These are phyloP conservation scores for Myotis davidii DNA, from an alignment of 2,113 vertebrate genomes.

Conservation along the genomic window DNA sequence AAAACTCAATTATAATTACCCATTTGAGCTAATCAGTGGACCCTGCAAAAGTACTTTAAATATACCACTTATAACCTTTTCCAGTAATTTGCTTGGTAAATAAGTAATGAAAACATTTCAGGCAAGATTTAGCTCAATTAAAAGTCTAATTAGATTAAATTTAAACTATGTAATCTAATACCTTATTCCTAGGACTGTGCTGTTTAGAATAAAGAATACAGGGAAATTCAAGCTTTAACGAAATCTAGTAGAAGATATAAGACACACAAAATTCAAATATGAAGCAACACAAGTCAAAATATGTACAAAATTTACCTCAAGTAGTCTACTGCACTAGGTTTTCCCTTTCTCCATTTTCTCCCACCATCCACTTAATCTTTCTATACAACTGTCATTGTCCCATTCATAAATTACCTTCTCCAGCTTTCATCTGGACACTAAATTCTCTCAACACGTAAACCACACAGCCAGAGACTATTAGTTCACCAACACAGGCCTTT, in stretches of 20 bases:
- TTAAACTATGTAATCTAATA: constrained; percentile 22
- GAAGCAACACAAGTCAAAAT: constrained; percentile 41
- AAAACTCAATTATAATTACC: constrained; percentile 7
- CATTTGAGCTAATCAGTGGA: neutral
- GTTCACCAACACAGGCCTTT: neutral
- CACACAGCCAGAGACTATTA: neutral
- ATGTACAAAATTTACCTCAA: neutral
- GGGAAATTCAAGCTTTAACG: constrained; percentile 22
- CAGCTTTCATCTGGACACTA: neutral
- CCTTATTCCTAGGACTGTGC: neutral
- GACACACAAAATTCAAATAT: constrained; percentile 15
- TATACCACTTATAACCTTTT: neutral
- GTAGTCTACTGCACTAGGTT: neutral
- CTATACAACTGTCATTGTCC: neutral
- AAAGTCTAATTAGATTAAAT: constrained; percentile 2
- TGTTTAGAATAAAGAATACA: constrained; percentile 5
- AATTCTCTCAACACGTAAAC: neutral
- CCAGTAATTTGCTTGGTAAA: constrained; percentile 9
- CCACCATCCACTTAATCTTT: constrained; percentile 1
- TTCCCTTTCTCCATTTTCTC: neutral
- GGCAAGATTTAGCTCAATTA: constrained; percentile 36
- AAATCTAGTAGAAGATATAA: constrained; percentile 17
- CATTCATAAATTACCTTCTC: constrained; percentile 23
- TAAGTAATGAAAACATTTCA: constrained; percentile 35
- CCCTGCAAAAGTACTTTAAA: constrained; percentile 38